Evolutionary conservation across 2,113 vertebrate genomes (phyloP).

Genomic region (Lethenteron camtschaticum): DNA sequence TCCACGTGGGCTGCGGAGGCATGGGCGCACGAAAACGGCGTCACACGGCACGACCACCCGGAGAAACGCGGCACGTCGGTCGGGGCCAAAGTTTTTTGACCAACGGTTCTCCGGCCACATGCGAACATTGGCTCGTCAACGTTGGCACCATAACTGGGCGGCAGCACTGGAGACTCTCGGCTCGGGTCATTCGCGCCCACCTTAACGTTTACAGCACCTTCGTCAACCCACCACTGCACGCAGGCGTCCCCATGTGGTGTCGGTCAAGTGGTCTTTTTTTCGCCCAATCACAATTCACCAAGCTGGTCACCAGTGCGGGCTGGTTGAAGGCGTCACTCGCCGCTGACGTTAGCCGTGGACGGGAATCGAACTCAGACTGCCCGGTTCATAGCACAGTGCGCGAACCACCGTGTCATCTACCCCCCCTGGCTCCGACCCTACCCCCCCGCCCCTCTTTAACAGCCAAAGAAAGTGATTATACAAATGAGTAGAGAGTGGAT

Average conservation of each 20-base stretch:
- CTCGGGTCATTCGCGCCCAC: background rate
- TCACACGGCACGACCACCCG: background rate
- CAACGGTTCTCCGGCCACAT: background rate
- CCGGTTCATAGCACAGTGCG: background rate
- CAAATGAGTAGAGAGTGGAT: background rate
- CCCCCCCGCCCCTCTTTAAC: background rate
- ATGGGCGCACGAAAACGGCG: conserved; percentile 13
- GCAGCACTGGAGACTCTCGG: background rate
- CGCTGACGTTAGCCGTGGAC: background rate
- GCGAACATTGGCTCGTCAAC: conserved; percentile 2
- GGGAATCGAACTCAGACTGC: background rate
- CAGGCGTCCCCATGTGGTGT: too few relatives aligned
- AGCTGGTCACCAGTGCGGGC: background rate
- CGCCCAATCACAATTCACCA: too few relatives aligned
- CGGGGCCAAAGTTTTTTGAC: background rate
- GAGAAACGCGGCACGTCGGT: background rate
- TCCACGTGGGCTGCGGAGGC: conserved; percentile 61
- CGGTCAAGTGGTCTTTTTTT: too few relatives aligned
- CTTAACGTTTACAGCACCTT: background rate
- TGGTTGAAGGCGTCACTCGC: background rate
- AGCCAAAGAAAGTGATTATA: background rate
- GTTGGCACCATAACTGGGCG: background rate
- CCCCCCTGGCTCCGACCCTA: background rate
- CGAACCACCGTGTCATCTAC: background rate
- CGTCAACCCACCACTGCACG: too few relatives aligned